Percentiles rank a stretch among this genome's conserved stretches.
These are phyloP conservation scores for Hycleus phaleratus DNA, from an alignment of 1,140 invertebrate genomes.

Conservation along the genomic window DNA sequence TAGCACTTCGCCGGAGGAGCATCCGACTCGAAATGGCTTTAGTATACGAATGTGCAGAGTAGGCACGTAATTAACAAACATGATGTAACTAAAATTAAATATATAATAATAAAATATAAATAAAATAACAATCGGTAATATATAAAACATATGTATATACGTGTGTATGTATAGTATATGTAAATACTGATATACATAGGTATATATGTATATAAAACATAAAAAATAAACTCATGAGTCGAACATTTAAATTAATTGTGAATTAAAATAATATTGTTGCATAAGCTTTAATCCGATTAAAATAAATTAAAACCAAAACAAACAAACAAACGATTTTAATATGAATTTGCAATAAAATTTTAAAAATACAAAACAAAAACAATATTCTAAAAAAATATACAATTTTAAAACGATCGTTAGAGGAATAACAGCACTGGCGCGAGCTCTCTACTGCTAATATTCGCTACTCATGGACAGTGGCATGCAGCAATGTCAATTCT, in stretches of 20 bases:
- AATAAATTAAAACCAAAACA: too few relatives aligned
- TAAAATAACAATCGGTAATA: conserved; percentile 15
- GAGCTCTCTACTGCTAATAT: conserved; percentile 26
- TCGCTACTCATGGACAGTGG: conserved; percentile 32
- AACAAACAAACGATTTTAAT: not conserved
- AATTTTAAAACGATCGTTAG: conserved; percentile 16
- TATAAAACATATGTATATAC: conserved; percentile 24
- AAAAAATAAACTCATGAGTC: conserved; percentile 20
- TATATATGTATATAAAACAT: conserved; percentile 21
- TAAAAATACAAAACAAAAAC: not conserved
- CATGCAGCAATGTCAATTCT: conserved; percentile 37
- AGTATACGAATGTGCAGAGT: conserved; percentile 32
- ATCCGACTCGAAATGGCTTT: conserved; percentile 28
- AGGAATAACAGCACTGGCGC: conserved; percentile 26
- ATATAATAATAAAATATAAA: not conserved
- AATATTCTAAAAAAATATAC: conserved; percentile 16
- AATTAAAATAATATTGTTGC: conserved; percentile 15
- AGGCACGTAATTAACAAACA: conserved; percentile 26
- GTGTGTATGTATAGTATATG: conserved; percentile 20
- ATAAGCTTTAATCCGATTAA: conserved; percentile 7
- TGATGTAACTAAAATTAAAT: conserved; percentile 23
- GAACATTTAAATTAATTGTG: conserved; percentile 21
- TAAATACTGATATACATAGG: conserved; percentile 18
- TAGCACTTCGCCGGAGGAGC: conserved; percentile 29
- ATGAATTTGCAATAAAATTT: not conserved